Conservation (phyloP, 2,797 vertebrate genomes). For the Sebastiscus albofasciatus region DNA sequence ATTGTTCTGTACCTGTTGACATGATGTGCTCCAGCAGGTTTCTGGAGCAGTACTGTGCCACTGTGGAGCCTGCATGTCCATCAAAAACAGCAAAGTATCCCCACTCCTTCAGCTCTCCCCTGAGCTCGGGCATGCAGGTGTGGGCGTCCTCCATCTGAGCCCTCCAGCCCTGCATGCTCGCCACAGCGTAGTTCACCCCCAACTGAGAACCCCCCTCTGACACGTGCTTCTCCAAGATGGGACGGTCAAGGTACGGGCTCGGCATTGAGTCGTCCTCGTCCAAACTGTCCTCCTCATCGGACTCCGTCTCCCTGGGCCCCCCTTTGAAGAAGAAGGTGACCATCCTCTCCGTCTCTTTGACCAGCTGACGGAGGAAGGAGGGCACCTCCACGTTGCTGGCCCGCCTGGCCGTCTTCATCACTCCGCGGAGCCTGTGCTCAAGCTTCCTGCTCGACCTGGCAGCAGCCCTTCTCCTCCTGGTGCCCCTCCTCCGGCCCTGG, state of each 20-base stretch:
- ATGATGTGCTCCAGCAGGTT: slow-evolving; percentile 83
- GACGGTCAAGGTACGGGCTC: slow-evolving; percentile 79
- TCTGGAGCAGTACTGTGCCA: slow-evolving; percentile 84
- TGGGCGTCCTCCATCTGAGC: slow-evolving; percentile 88
- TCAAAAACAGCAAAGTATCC: slow-evolving; percentile 87
- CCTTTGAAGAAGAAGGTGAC: slow-evolving; percentile 85
- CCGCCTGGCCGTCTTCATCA: slow-evolving; percentile 80
- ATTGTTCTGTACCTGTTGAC: slow-evolving; percentile 75
- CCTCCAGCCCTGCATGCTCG: slow-evolving; percentile 88
- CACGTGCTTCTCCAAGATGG: slow-evolving; percentile 79
- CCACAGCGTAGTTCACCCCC: slow-evolving; percentile 79
- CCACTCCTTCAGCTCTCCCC: slow-evolving; percentile 77
- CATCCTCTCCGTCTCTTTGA: slow-evolving; percentile 85
- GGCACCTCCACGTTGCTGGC: slow-evolving; percentile 83
- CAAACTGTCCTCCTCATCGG: slow-evolving; percentile 38
- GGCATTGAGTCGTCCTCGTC: slow-evolving; percentile 63
- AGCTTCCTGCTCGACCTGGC: slow-evolving; percentile 69
- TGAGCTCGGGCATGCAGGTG: slow-evolving; percentile 77
- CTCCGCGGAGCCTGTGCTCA: slow-evolving; percentile 59
- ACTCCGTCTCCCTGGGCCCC: slow-evolving; percentile 51
- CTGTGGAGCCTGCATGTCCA: slow-evolving; percentile 84
- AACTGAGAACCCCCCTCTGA: slow-evolving; percentile 71
- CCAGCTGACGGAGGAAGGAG: slow-evolving; percentile 82
- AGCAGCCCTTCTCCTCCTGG: slow-evolving; percentile 53
- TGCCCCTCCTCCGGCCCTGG: slow-evolving; percentile 63